Evolutionary conservation across 1,140 invertebrate genomes (phyloP), one percentile per base, ranked within the genome.

Genomic region (Elymnias hypermnestra): DNA sequence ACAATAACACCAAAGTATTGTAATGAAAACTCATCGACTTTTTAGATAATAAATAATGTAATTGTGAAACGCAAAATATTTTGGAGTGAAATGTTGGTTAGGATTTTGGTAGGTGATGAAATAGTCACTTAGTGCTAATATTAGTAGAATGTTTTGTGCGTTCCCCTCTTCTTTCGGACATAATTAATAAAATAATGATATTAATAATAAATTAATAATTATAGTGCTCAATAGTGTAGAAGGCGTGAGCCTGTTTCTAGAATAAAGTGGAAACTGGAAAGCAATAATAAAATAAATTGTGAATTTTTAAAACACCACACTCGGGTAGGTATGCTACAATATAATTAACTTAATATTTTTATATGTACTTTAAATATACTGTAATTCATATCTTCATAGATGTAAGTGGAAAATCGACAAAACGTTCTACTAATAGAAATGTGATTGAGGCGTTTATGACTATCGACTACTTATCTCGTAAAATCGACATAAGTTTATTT

Each of bases 341-440:
- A 72, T 73, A 72, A 67, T 74, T 76, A 72, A 72, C 76, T 69
- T 79, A 67, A 81, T 84, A 84, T 85, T 85, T 85, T 85, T 85
- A 63, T 85, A 85, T 81, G 81, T 85, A 83, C 83, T 83, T 84
- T 84, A 79, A 73, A 74, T 81, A 71, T 79, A 84, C 72, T 77
- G 70, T 82, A 79, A 77, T 69, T 84, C 81, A 83, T 85, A 85
- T 85, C 81, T 83, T 74, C 71, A 84, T 84, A 84, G 81, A 64
- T 71, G 53, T 83, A 83, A 84, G 75, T 46, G 72, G 74, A 43
- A 18, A 53, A 53, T 55, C 42, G 48, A 57, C 77, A 79, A 78
- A 83, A 79, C 68, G 65, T 83, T 83, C 74, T 83, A 79, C 72
- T 79, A 70, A 75, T 72, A 53, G n/a, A n/a, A 18, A 40, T 54